These are phyloP conservation scores for Pipistrellus pygmaeus DNA, from an alignment of 2,797 vertebrate species.

Conservation along the genomic window DNA sequence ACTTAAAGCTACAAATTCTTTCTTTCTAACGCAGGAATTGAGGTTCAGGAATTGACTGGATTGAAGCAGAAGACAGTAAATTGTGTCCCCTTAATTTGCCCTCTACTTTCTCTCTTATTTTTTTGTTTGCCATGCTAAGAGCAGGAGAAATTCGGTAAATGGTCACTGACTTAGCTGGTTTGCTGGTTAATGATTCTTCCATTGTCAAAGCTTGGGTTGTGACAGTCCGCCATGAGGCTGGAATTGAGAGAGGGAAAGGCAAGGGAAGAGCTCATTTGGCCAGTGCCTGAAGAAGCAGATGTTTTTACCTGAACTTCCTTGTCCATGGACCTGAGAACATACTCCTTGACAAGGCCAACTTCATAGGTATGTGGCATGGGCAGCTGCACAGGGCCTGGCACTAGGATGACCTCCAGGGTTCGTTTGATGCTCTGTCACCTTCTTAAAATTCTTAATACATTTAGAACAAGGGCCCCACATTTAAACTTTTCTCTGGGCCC, in stretches of 20 bases:
- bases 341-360: background rate
- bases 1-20: slow-evolving; percentile 55
- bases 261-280: background rate
- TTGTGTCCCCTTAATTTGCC: slow-evolving; percentile 5
- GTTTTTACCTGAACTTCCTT: background rate
- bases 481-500: background rate
- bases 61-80: slow-evolving; percentile 46
- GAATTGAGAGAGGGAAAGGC: background rate
- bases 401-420: background rate
- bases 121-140: background rate
- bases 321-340: background rate
- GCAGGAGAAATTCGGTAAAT: background rate
- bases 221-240: too few relatives aligned
- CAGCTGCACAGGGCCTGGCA: too few relatives aligned
- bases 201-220: background rate
- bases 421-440: background rate
- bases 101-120: slow-evolving; percentile 24
- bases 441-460: background rate
- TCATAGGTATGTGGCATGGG: background rate
- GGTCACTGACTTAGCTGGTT: background rate
- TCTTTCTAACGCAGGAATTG: slow-evolving; percentile 33
- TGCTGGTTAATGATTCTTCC: background rate
- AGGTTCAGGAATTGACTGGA: slow-evolving; percentile 62
- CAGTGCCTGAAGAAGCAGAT: background rate
- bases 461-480: background rate